A percentile compares a stretch with the other conserved stretches of the same genome.
These are phyloP conservation scores for Drosophila eugracilis DNA, from an alignment of 1,140 invertebrate species.

Conservation along the genomic window DNA sequence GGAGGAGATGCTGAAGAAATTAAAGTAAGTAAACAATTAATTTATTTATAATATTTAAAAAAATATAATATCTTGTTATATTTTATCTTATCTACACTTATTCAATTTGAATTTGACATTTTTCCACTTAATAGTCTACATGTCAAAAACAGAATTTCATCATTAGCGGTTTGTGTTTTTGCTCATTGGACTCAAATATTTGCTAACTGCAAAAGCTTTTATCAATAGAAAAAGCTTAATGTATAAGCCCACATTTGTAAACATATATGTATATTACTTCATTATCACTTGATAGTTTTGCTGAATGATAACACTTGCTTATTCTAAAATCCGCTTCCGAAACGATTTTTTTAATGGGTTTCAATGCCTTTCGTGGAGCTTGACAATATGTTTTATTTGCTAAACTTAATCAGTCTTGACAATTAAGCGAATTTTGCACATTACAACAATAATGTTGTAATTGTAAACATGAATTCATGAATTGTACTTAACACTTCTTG, in stretches of 20 bases:
- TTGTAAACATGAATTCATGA: background rate
- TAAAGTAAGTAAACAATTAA: background rate
- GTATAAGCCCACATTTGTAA: background rate
- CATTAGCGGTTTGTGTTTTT: background rate
- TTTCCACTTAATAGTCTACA: background rate
- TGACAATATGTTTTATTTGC: too few species aligned
- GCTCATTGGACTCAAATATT: slow-evolving; percentile 8
- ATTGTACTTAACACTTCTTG: background rate
- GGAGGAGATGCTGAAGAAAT: slow-evolving; percentile 33
- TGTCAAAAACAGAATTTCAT: background rate
- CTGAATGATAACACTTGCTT: slow-evolving; percentile 1
- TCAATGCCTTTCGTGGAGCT: too few species aligned
- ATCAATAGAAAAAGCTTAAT: slow-evolving; percentile 4
- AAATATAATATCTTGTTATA: too few species aligned
- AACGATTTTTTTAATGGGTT: too few species aligned
- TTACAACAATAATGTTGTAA: too few species aligned
- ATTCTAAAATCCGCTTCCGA: too few species aligned
- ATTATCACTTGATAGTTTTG: slow-evolving; percentile 19
- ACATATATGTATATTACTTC: slow-evolving; percentile 1
- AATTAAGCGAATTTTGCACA: background rate
- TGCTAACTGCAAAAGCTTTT: slow-evolving; percentile 25
- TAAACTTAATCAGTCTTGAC: background rate
- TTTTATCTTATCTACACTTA: too few species aligned
- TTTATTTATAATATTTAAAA: too few species aligned
- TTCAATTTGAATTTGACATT: background rate